Evolutionary conservation across 2,888 invertebrate genomes (phyloP), one percentile per base, ranked within the genome.

Genomic region (Coelinius sp.): DNA sequence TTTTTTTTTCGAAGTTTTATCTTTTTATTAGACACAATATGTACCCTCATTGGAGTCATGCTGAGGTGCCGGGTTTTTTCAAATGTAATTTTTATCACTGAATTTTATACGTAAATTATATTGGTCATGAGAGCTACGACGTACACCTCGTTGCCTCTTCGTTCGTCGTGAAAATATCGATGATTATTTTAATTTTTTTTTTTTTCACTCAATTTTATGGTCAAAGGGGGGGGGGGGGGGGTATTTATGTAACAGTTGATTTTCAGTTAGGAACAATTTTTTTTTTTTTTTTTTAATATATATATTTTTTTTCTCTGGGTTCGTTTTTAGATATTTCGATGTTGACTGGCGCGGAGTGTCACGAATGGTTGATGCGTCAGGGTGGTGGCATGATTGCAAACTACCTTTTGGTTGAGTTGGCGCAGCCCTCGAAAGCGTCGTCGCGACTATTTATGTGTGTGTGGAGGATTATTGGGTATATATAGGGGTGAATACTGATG

Each of bases 361-460:
- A 63, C 63, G 41, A 77, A 78, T 77, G 75, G 79, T 79, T 80
- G 83, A 81, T 81, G 82, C 81, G 83, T 84, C 85, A 84, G 84
- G 83, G 82, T 85, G 86, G 83, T 86, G 86, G 86, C 87, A 87
- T 87, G 83, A 84, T 86, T 83, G 83, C 86, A 84, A 63, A 87
- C 86, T 86, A 83, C 77, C 76, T 78, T 59, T 59, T 20, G 17
- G 35, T 14, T 35, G n/a, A n/a, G 17, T 8, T 35, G 31, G 59
- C 59, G 59, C 59, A 59, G 59, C 35, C 59, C 59, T 59, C 31
- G 31, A n/a, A 20, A 31, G 59, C 59, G 59, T 59, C 59, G 59
- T 14, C 17, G 35, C 59, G 59, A 59, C 31, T 31, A 35, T 59
- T 17, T 35, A 8, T n/a, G 5, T 20, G 7, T 22, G 17, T 35